These are phyloP conservation scores for Drosophila kikkawai DNA, from an alignment of 1,140 invertebrate species.

Conservation along the genomic window DNA sequence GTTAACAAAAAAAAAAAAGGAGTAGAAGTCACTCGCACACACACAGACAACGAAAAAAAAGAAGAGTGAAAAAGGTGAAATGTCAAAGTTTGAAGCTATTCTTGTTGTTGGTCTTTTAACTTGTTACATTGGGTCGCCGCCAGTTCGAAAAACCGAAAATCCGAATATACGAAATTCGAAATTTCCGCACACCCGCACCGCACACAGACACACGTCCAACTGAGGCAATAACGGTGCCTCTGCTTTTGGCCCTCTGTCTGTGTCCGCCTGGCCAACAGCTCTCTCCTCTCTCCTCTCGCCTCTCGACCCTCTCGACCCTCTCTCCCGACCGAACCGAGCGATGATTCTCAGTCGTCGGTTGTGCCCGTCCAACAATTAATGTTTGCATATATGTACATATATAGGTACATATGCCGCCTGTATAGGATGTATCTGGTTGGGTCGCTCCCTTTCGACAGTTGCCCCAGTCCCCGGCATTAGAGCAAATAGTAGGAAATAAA, in stretches of 20 bases:
- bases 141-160: slow-evolving; percentile 24
- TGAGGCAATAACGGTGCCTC: slow-evolving; percentile 43
- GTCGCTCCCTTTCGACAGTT: background rate
- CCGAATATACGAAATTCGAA: slow-evolving; percentile 17
- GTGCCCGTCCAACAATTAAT: slow-evolving; percentile 40
- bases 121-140: slow-evolving; percentile 34
- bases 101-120: slow-evolving; percentile 15
- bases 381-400: slow-evolving; percentile 24
- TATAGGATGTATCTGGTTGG: slow-evolving; percentile 4
- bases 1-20: slow-evolving; percentile 3
- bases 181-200: slow-evolving; percentile 42
- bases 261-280: slow-evolving; percentile 5
- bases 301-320: background rate
- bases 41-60: background rate
- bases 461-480: background rate
- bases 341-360: slow-evolving; percentile 36
- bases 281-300: slow-evolving; percentile 3
- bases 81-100: slow-evolving; percentile 16
- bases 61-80: slow-evolving; percentile 1
- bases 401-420: background rate
- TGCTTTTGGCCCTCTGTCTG: slow-evolving; percentile 32
- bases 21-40: background rate
- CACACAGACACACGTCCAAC: slow-evolving; percentile 50
- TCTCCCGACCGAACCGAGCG: slow-evolving; percentile 30
- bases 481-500: background rate